Evolutionary conservation across 1,140 invertebrate genomes (phyloP).

Genomic region (Trichonephila clavipes): DNA sequence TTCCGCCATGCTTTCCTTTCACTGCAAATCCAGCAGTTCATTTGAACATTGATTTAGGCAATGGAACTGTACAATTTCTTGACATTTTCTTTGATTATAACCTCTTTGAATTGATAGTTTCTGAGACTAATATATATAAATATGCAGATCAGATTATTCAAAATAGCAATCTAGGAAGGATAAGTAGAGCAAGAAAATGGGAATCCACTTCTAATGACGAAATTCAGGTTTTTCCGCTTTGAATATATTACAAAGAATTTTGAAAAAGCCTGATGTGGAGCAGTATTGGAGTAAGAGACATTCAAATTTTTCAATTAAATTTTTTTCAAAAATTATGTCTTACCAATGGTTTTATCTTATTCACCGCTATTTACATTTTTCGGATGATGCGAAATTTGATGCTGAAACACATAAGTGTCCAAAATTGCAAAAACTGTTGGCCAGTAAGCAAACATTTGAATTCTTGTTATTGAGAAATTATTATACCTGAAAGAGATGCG

Average conservation of each 20-base stretch:
- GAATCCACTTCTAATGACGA: conserved; percentile 42
- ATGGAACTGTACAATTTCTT: conserved; percentile 48
- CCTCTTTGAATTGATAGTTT: conserved; percentile 45
- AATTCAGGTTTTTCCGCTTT: conserved; percentile 13
- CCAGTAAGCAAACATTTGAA: no score
- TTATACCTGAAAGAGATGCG: background rate
- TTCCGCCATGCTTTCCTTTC: no score
- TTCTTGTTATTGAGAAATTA: no score
- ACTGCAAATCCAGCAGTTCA: background rate
- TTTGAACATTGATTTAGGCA: conserved; percentile 27
- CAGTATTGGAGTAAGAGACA: no score
- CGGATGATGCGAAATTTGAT: no score
- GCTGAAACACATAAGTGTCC: background rate
- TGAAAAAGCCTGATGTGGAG: no score
- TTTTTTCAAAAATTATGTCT: background rate
- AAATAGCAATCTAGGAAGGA: no score
- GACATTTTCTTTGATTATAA: conserved; percentile 50
- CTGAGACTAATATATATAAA: conserved; percentile 38
- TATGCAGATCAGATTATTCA: conserved; percentile 39
- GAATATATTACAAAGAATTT: conserved; percentile 7
- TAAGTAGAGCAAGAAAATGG: conserved; percentile 42
- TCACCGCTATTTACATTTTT: no score
- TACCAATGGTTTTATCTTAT: background rate
- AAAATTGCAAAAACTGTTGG: conserved; percentile 52
- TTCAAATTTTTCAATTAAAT: no score